These are phyloP conservation scores for Tachysurus vachellii DNA, from an alignment of 2,113 vertebrate genomes.

Conservation along the genomic window DNA sequence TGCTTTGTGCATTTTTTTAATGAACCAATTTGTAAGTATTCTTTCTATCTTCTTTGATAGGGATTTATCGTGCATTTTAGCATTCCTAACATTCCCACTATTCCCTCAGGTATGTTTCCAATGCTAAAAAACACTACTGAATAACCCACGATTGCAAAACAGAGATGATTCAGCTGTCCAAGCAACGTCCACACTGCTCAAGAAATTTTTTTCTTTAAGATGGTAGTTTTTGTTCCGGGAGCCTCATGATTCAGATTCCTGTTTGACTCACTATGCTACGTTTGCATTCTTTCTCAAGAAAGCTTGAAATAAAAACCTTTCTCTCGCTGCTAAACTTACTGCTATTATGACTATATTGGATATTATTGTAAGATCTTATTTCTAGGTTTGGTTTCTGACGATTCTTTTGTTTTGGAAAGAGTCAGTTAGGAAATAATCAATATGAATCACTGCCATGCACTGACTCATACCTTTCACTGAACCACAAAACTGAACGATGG, in stretches of 20 bases:
- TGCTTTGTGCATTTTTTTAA: not conserved
- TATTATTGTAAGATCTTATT: not conserved
- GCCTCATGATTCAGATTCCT: not conserved
- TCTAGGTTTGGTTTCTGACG: not conserved
- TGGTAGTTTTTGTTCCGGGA: not conserved
- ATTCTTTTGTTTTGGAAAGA: not conserved
- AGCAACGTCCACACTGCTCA: not conserved
- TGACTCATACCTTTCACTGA: not conserved
- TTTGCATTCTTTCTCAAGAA: not conserved
- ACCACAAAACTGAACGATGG: not conserved
- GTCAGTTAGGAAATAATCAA: not conserved
- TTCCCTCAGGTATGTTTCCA: not conserved
- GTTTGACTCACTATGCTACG: not conserved
- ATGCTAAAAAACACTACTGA: not conserved
- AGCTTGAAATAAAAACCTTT: not conserved
- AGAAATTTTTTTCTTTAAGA: not conserved
- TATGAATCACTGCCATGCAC: not conserved
- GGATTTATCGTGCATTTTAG: not conserved
- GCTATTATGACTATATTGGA: too few relatives aligned
- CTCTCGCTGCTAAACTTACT: not conserved
- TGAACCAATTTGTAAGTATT: not conserved
- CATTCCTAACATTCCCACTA: constrained; percentile 13
- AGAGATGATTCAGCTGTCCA: constrained; percentile 6
- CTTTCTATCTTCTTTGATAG: not conserved
- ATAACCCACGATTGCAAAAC: not conserved